Evolutionary conservation across 2,888 invertebrate genomes (phyloP), one percentile per base, ranked within the genome.

Genomic region (Cancer borealis): DNA sequence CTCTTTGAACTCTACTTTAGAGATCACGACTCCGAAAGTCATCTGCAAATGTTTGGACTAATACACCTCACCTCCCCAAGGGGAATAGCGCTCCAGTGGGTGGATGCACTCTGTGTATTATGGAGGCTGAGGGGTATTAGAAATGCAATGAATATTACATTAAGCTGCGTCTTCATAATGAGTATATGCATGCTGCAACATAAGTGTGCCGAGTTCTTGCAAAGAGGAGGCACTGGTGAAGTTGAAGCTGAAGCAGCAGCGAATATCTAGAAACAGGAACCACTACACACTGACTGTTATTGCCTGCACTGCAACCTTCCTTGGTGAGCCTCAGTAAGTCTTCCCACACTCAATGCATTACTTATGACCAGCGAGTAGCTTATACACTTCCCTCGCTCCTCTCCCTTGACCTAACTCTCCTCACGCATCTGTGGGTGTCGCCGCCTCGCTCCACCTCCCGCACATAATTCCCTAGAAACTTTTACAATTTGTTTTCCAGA

Each of bases 381-480:
- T 84, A 84, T 14, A 84, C 84, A 39, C 84, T 84, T 84, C 39
- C 84, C 39, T 39, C 39, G 14, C 84, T 84, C 39, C 84, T 84
- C 84, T 39, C 39, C 39, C 39, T 39, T 30, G 39, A 30, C 84
- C 39, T 39, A 10, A 84, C 39, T 84, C 14, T 12, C 84, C 30
- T 30, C 84, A 84, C 84, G 84, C 84, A 30, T 30, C 84, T 84
- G 84, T 84, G 84, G 84, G 84, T 84, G 84, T 84, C 84, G 84
- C 84, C 84, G 84, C 54, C 89, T 54, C 90, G 30, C 90, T 90
- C 60, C 54, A 30, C 54, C 90, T 90, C 90, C 39, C 54, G 14
- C 90, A 90, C 90, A 90, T 90, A 46, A 88, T 90, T 90, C 90
- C 90, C 47, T 30, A 54, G 49, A 90, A 90, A 90, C 90, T 90